Base-by-base conservation (phyloP, 2,797 vertebrate genomes). In the Pangasius macronema region DNA sequence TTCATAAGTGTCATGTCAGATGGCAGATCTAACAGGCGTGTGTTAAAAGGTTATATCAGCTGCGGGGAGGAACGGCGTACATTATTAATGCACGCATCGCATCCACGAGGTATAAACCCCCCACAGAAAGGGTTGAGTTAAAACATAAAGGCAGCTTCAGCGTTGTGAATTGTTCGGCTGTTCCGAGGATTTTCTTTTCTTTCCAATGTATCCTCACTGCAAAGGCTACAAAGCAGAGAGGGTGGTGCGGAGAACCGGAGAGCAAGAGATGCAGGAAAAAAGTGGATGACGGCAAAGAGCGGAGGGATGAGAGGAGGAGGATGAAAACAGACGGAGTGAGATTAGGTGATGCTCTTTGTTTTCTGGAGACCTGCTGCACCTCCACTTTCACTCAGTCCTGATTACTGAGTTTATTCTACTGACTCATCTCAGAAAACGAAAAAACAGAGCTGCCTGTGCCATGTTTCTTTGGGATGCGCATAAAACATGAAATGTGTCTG, bases 1-100 rank as follows among this genome's bases (percentile, higher is more conserved):
- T 63, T 65, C 73, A 36, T 65, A 46, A 14, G 3, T 1, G 14
- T 85, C 55, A 24, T 24, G 46, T 20, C 39, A 13, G 22, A 68
- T 55, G n/a, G 9, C 33, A 51, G 72, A 0, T 36, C 39, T 24
- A 42, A 61, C n/a, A 46, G 59, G 49, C 5, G 46, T 18, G 49
- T 33, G 49, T 84, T 83, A 84, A 87, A 84, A 87, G 82, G 82
- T 87, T 87, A 84, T 51, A 77, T 59, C 49, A 75, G 70, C 24
- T 3, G 80, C 81, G 49, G 59, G 59, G 49, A 46, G 72, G 61
- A 84, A 14, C 55, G 49, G 82, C 2, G 16, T 84, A 59, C 73
- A 84, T 84, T 87, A 87, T 67, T 87, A 84, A 77, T 87, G 76
- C 61, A 16, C 1, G 36, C 81, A 63, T 53, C 1, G 36, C 81